Evolutionary conservation across 2,797 vertebrate species (phyloP), one percentile per base, ranked within the genome.

Genomic region (Sciurus vulgaris): DNA sequence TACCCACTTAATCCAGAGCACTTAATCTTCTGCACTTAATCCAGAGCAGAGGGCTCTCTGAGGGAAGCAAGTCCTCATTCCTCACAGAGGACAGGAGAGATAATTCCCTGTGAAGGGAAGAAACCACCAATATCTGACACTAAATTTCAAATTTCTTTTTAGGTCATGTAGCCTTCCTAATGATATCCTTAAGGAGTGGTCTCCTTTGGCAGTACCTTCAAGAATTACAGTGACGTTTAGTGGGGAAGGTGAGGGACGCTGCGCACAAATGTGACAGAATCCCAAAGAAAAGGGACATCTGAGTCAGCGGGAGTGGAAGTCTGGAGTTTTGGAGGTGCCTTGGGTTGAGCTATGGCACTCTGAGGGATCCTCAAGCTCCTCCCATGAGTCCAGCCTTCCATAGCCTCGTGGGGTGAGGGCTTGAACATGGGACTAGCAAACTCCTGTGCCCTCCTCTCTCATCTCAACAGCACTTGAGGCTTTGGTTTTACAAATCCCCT

Each of bases 341-440:
- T 4, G 33, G 28, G 35, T 79, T 26, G 8, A 5, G 4, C 17
- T 22, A 1, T 38, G 17, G 9, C 15, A 7, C 17, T 30, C 33
- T 56, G 26, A 10, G 35, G 24, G 22, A n/a, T 79, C n/a, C 44
- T 44, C 73, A 83, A 5, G 54, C 56, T 5, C 5, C 17, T 84
- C 59, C 30, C 18, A 47, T 70, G 47, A 6, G 7, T 6, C 4
- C 7, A 26, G 38, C 9, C 22, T 92, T 65, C 72, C 20, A 44
- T 7, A 49, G 44, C 18, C 20, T n/a, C 0, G 0, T 56, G 44
- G n/a, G 12, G 6, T 7, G 3, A 74, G 6, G 24, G 4, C 41
- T 35, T 59, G 47, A 63, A 56, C 47, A 30, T 86, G 28, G 13
- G 33, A 2, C 38, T 38, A 70, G 72, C 26, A 17, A 38, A 22